Base-by-base conservation (phyloP, 2,113 vertebrate genomes). In the Amblyopsis rosae region DNA sequence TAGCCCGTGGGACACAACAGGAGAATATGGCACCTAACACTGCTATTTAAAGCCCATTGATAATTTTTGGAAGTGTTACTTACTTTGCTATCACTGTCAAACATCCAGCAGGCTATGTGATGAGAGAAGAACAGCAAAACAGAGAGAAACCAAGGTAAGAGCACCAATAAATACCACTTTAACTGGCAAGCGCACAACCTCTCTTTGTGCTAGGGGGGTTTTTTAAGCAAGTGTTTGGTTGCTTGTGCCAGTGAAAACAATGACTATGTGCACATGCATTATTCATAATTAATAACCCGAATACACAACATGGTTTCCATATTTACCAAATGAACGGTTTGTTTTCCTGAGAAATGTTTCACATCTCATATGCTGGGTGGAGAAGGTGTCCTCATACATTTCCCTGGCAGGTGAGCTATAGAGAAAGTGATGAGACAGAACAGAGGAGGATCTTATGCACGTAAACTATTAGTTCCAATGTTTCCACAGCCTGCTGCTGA, bases 221-320 rank as follows among this genome's bases (percentile, higher is more conserved):
- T 48, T 69, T 45, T 49, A 9, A 60, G 64, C 60, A 61, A 73
- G 70, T 73, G 75, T 59, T 85, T 51, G 32, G 19, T 26, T 77
- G 68, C 82, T 81, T 72, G 70, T 32, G 32, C 54, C 63, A 48
- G 10, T 62, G 70, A 82, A 57, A 79, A 79, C 72, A 84, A 65
- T 19, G 63, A 56, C 66, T 76, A 41, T 77, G 65, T 63, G 63
- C 66, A 74, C 65, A 69, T 78, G 68, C 67, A 87, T 89, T 82
- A 86, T 87, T 90, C 78, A 85, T 82, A 78, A 88, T 90, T 83
- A 85, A 86, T 85, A 69, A 77, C 83, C 59, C 65, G 80, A 81
- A 84, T 71, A 70, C 70, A 58, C 50, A 60, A 67, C 67, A 26
- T 26, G 75, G 68, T 46, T 79, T 81, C 69, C 77, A 77, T 87